Evolutionary conservation across 2,113 vertebrate genomes (phyloP), one percentile per base, ranked within the genome.

Genomic region (Turdus rufiventris): DNA sequence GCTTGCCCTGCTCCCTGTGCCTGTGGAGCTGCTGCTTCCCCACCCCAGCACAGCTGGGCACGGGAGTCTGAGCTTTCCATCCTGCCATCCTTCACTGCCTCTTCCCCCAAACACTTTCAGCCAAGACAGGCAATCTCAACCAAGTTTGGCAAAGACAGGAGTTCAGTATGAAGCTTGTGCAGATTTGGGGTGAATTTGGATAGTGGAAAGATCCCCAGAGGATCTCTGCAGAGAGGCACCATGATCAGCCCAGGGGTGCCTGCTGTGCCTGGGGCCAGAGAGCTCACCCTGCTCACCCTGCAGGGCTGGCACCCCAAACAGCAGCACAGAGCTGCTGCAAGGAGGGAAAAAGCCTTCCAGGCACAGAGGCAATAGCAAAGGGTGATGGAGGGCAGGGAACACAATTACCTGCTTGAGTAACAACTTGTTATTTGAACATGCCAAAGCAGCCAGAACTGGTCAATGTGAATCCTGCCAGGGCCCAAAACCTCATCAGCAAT

Each of bases 171-270:
- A 62, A 54, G 38, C 21, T 42, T 1, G 1, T 66, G 33, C 8
- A 63, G 31, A 19, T 58, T 28, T 71, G 1, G 40, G 15, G 33
- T 26, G 23, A 40, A 31, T 31, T 5, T 11, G 23, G 61, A 33
- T 9, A 17, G 53, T 5, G 20, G 36, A 9, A 19, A 51, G 14
- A 71, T 23, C 5, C 40, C 18, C n/a, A 47, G 54, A 56, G 36
- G 54, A 62, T 80, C n/a, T 54, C 36, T 3, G 2, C 40, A 42
- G 28, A n/a, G 24, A 18, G 17, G 16, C 54, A 18, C 24, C 0
- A 0, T 21, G 50, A 19, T 14, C 16, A 53, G 5, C 18, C 61
- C 1, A 0, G 61, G 51, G 54, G 28, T 50, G 45, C 8, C 26
- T 14, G 57, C 24, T 26, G 56, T 45, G n/a, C 6, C 2, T n/a